Percentiles rank a stretch among this genome's conserved stretches.
Conservation (phyloP, 1,140 invertebrate genomes). For the Drosophila ironensis region DNA sequence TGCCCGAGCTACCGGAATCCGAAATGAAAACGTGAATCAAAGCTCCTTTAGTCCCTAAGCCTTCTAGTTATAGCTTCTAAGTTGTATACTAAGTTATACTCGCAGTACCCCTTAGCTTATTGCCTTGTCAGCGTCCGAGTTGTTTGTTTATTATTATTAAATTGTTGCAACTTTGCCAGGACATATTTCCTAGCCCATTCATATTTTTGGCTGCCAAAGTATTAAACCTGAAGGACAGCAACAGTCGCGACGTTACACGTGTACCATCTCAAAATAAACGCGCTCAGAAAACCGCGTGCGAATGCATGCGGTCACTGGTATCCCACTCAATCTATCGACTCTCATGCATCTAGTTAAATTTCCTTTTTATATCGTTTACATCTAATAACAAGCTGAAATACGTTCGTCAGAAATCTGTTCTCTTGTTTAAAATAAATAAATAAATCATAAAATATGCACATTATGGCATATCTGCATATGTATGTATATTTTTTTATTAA, state of each 20-base stretch:
- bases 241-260: slow-evolving; percentile 8
- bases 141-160: slow-evolving; percentile 54
- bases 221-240: slow-evolving; percentile 56
- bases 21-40: slow-evolving; percentile 66
- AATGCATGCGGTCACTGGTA: not conserved
- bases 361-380: slow-evolving; percentile 45
- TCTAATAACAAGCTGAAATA: slow-evolving; percentile 27
- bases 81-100: slow-evolving; percentile 58
- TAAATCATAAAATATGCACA: slow-evolving; percentile 49
- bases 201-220: slow-evolving; percentile 60
- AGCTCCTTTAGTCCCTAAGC: slow-evolving; percentile 70
- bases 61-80: slow-evolving; percentile 62
- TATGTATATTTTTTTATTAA: slow-evolving; percentile 74
- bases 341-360: slow-evolving; percentile 44
- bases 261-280: slow-evolving; percentile 60
- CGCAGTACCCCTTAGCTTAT: slow-evolving; percentile 57
- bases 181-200: slow-evolving; percentile 28
- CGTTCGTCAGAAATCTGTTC: slow-evolving; percentile 47
- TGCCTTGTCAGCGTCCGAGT: slow-evolving; percentile 60
- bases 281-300: not conserved
- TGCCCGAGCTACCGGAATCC: not conserved
- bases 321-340: slow-evolving; percentile 32
- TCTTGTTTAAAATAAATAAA: slow-evolving; percentile 52
- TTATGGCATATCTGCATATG: slow-evolving; percentile 47
- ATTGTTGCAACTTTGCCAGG: slow-evolving; percentile 34